Percentiles rank a stretch among this genome's conserved stretches.
phyloP scores from a whole-genome alignment of 2,113 vertebrate genomes.

The Vidua macroura region DNA sequence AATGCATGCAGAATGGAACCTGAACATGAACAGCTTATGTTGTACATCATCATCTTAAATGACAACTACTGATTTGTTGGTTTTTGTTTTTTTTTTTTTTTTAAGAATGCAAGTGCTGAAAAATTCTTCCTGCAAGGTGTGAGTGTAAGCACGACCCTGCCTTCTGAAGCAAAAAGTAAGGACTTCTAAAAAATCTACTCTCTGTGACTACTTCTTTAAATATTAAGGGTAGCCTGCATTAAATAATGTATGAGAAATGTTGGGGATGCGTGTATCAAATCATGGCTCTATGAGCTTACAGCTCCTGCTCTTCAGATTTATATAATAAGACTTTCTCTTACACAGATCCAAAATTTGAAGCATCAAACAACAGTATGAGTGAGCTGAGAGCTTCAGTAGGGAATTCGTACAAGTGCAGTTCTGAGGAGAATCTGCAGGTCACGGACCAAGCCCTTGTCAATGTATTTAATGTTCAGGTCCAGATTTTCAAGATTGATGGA shows the following conservation, averaged over 20 bases:
- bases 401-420: constrained; percentile 87
- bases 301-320: neutral
- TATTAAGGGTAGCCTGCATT: neutral
- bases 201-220: neutral
- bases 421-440: constrained; percentile 80
- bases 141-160: constrained; percentile 50
- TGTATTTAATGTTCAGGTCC: constrained; percentile 84
- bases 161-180: constrained; percentile 73
- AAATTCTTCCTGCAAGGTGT: constrained; percentile 72
- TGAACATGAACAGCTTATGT: neutral
- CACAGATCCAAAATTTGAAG: constrained; percentile 37
- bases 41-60: neutral
- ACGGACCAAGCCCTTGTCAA: constrained; percentile 74
- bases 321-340: neutral
- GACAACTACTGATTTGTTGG: neutral
- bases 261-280: neutral
- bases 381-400: constrained; percentile 83
- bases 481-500: constrained; percentile 84
- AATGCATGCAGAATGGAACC: neutral
- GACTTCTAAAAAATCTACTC: neutral
- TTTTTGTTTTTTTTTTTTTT: neutral
- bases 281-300: neutral
- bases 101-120: constrained; percentile 68
- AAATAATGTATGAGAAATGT: neutral
- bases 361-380: constrained; percentile 76